Conservation (phyloP, 2,797 vertebrate genomes). For the Pipistrellus kuhlii region DNA sequence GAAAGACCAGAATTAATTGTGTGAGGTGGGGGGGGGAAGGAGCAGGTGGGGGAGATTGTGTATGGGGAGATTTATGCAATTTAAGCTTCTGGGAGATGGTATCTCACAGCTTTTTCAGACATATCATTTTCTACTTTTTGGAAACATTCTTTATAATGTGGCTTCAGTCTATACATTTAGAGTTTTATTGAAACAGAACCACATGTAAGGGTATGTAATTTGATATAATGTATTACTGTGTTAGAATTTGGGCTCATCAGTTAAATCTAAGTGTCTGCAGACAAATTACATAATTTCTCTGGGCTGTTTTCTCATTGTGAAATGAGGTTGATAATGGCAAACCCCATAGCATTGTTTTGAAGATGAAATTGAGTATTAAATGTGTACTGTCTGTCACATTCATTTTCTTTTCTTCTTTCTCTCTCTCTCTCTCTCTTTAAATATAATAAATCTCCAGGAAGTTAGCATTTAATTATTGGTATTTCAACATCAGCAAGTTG, state of each 20-base stretch:
- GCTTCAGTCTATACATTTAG: not conserved
- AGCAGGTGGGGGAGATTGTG: not conserved
- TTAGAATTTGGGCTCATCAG: not conserved
- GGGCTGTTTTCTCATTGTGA: slow-evolving; percentile 16
- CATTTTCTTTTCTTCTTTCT: not conserved
- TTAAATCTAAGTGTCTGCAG: not conserved
- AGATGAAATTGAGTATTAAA: slow-evolving; percentile 33
- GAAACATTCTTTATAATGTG: not conserved
- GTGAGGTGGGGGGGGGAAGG: accelerated
- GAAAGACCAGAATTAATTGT: not conserved
- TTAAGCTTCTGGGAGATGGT: not conserved
- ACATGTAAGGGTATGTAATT: not conserved
- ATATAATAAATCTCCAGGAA: not conserved
- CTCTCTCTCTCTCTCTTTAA: no score
- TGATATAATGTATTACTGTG: not conserved
- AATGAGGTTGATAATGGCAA: slow-evolving; percentile 24
- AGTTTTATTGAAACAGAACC: slow-evolving; percentile 8
- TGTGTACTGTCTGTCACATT: not conserved
- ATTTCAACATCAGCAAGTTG: slow-evolving; percentile 32
- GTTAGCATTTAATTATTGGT: slow-evolving; percentile 1
- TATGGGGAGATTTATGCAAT: not conserved
- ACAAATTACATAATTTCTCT: slow-evolving; percentile 7
- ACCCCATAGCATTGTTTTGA: not conserved
- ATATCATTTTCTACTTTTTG: not conserved
- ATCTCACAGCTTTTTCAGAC: not conserved